A percentile compares a stretch with the other conserved stretches of the same genome.
phyloP scores from a whole-genome alignment of 2,113 vertebrate genomes.

The Emydocephalus ijimae region DNA sequence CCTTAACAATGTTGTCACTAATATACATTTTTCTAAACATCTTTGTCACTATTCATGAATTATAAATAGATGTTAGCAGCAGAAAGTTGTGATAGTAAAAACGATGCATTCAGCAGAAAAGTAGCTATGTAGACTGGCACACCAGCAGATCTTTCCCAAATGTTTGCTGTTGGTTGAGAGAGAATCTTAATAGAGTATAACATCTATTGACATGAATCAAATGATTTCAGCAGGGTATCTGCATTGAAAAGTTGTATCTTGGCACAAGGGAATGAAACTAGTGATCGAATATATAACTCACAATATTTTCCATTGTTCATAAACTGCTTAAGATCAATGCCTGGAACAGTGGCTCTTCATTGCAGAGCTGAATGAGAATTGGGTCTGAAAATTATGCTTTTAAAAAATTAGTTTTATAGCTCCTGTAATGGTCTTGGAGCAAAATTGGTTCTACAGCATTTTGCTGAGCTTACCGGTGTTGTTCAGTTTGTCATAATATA shows the following conservation, averaged over 20 bases:
- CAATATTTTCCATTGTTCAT: constrained; percentile 30
- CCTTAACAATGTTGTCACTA: not conserved
- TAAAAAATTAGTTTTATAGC: constrained; percentile 38
- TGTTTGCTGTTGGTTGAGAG: not conserved
- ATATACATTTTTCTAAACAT: not conserved
- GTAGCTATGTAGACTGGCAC: not conserved
- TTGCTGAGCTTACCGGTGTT: constrained; percentile 50
- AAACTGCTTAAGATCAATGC: not conserved
- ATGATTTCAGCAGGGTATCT: not conserved
- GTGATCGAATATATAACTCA: constrained; percentile 15
- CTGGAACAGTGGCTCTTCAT: constrained; percentile 30
- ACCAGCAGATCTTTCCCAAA: not conserved
- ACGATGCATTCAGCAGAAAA: not conserved
- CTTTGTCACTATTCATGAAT: not conserved
- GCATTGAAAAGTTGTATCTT: not conserved
- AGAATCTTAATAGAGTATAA: not conserved
- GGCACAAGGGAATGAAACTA: constrained; percentile 19
- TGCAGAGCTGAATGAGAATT: constrained; percentile 33
- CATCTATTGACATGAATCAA: not conserved
- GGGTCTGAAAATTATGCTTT: constrained; percentile 41
- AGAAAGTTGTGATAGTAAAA: not conserved
- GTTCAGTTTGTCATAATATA: constrained; percentile 54
- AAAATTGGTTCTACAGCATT: constrained; percentile 52
- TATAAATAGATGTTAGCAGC: not conserved
- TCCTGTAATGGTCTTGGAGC: constrained; percentile 32